These are phyloP conservation scores for Istiophorus platypterus DNA, from an alignment of 2,113 vertebrate species.

Conservation along the genomic window DNA sequence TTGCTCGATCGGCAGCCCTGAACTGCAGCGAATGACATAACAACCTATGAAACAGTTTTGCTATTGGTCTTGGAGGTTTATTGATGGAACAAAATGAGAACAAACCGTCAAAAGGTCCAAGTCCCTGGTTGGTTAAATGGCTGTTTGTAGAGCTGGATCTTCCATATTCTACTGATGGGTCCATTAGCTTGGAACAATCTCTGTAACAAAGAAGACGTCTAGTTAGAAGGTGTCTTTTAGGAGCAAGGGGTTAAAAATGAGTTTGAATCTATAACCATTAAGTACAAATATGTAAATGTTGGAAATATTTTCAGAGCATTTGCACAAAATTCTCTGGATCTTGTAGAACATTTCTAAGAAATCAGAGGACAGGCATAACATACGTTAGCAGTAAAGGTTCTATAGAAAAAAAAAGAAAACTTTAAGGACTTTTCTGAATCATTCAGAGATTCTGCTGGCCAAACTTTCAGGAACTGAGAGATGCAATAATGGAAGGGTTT, in stretches of 20 bases:
- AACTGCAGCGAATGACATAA: not conserved
- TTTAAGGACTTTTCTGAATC: too few relatives aligned
- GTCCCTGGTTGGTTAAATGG: not conserved
- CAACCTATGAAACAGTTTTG: too few relatives aligned
- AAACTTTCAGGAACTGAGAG: not conserved
- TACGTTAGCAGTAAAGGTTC: too few relatives aligned
- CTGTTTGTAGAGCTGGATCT: not conserved
- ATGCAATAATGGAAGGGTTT: not conserved
- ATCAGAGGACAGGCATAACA: not conserved
- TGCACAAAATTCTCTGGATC: not conserved
- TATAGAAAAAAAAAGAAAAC: too few relatives aligned
- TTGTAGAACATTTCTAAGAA: too few relatives aligned
- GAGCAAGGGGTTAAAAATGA: not conserved
- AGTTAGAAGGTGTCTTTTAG: not conserved
- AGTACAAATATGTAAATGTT: not conserved
- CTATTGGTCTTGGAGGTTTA: too few relatives aligned
- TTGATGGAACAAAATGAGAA: not conserved
- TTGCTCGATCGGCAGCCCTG: conserved; percentile 9
- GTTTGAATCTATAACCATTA: not conserved
- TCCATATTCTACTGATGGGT: not conserved
- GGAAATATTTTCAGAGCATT: too few relatives aligned
- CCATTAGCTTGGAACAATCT: not conserved
- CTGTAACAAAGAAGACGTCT: not conserved
- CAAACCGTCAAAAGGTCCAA: not conserved
- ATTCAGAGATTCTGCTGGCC: too few relatives aligned